These are phyloP conservation scores for Rosalia funebris DNA, from an alignment of 2,888 invertebrate species.

Conservation along the genomic window DNA sequence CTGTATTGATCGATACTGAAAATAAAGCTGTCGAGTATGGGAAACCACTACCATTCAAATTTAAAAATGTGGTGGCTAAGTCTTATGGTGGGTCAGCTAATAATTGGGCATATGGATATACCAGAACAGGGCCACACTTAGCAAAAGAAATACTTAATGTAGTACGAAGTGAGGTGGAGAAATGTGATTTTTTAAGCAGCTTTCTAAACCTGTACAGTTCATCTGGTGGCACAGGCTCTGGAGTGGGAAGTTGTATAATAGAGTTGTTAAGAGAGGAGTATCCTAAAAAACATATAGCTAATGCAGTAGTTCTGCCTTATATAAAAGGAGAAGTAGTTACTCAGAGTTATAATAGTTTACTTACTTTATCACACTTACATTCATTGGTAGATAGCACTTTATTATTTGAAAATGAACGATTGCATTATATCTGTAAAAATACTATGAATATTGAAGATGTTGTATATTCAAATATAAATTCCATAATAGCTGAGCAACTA, in stretches of 20 bases:
- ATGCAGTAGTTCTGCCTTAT: constrained; percentile 64
- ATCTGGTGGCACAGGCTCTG: constrained; percentile 69
- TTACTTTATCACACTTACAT: constrained; percentile 64
- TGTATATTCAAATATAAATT: constrained; percentile 63
- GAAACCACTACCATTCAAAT: constrained; percentile 59
- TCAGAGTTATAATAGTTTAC: constrained; percentile 67
- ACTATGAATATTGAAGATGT: constrained; percentile 48
- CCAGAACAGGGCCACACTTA: constrained; percentile 60
- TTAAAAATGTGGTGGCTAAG: constrained; percentile 61
- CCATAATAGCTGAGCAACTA: constrained; percentile 64
- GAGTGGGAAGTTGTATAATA: constrained; percentile 64
- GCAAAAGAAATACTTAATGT: constrained; percentile 58
- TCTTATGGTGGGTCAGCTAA: constrained; percentile 66
- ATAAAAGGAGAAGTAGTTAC: constrained; percentile 65
- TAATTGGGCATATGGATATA: constrained; percentile 68
- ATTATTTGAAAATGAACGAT: constrained; percentile 65
- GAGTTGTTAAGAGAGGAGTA: constrained; percentile 63
- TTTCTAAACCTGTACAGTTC: constrained; percentile 65
- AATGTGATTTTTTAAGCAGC: constrained; percentile 61
- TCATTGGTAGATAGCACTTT: constrained; percentile 62
- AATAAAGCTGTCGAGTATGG: constrained; percentile 60
- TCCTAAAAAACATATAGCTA: constrained; percentile 63
- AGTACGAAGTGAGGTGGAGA: constrained; percentile 63
- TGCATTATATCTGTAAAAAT: constrained; percentile 62
- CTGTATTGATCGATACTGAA: constrained; percentile 67